Percentiles rank a stretch among this genome's conserved stretches.
Evolutionary conservation across 2,113 vertebrate species (phyloP).

Genomic region (Colaptes auratus): DNA sequence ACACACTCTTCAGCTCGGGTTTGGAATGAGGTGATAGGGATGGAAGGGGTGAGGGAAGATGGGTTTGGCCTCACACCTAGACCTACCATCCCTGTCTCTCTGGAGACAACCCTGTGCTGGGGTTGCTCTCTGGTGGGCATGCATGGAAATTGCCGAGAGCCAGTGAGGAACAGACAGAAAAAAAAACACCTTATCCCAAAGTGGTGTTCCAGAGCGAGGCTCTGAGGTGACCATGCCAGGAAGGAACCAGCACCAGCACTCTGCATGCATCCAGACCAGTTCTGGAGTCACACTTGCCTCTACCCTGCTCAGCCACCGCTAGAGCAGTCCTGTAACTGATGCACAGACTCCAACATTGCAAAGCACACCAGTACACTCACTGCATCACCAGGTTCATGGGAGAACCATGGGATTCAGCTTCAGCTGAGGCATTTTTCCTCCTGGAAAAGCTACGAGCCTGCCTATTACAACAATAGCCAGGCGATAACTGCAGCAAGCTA

Average conservation of each 20-base stretch:
- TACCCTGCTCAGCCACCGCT: background rate
- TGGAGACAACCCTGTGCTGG: constrained; percentile 38
- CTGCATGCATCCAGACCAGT: background rate
- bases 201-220: background rate
- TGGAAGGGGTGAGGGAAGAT: background rate
- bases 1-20: background rate
- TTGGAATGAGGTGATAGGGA: background rate
- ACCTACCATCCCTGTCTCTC: background rate
- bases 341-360: background rate
- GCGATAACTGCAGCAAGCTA: background rate
- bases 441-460: background rate
- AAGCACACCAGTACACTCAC: background rate
- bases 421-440: background rate
- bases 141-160: constrained; percentile 48
- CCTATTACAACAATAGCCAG: background rate
- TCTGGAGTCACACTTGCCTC: background rate
- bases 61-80: background rate
- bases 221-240: fast-evolving
- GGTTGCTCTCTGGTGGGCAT: constrained; percentile 61
- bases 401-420: background rate
- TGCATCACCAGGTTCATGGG: fast-evolving
- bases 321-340: background rate
- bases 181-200: background rate
- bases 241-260: background rate
- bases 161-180: background rate